Evolutionary conservation across 2,797 vertebrate species (phyloP).

Genomic region (Microctenopoma steveboyesi): DNA sequence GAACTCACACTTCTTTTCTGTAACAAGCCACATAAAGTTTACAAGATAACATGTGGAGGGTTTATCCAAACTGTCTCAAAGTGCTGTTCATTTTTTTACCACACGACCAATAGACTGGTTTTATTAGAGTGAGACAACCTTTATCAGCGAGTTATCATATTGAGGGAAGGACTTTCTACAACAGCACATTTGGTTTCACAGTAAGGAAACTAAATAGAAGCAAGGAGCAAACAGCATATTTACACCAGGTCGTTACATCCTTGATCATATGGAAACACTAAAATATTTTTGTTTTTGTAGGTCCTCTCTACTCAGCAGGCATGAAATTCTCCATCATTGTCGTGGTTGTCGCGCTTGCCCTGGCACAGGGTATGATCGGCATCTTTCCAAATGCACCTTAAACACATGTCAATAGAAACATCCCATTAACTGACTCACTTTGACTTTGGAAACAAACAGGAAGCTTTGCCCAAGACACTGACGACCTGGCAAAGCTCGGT

Average conservation of each 20-base stretch:
- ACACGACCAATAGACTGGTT: no score
- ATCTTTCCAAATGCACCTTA: neutral
- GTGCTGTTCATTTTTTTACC: no score
- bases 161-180: no score
- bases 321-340: slow-evolving; percentile 78
- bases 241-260: neutral
- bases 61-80: no score
- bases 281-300: slow-evolving; percentile 32
- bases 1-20: neutral
- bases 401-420: neutral
- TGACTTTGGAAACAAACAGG: slow-evolving; percentile 51
- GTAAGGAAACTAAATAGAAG: neutral
- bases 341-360: slow-evolving; percentile 63
- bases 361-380: slow-evolving; percentile 72
- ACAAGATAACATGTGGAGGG: no score
- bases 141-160: no score
- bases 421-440: neutral
- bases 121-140: no score
- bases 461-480: slow-evolving; percentile 57
- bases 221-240: no score
- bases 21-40: slow-evolving; percentile 10
- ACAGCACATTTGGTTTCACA: neutral
- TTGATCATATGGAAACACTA: neutral
- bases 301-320: slow-evolving; percentile 63
- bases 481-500: slow-evolving; percentile 36